These are phyloP conservation scores for Aleiodes testaceus DNA, from an alignment of 2,888 invertebrate species.

Conservation along the genomic window DNA sequence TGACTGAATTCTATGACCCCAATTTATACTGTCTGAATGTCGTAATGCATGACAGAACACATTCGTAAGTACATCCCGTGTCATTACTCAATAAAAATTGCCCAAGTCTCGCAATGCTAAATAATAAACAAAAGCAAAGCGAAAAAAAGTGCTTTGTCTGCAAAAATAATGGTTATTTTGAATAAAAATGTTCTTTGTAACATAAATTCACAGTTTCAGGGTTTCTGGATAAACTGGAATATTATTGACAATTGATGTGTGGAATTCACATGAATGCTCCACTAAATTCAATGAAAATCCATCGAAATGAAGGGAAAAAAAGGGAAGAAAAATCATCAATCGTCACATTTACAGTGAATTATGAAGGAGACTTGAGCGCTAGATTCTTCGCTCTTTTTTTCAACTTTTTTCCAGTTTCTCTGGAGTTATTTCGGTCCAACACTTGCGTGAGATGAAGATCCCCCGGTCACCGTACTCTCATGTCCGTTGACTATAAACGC, in stretches of 20 bases:
- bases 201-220: not conserved
- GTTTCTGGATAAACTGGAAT: not conserved
- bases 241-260: conserved; percentile 13
- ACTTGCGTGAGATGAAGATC: conserved; percentile 31
- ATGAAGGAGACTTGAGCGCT: conserved; percentile 27
- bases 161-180: not conserved
- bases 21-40: conserved; percentile 26
- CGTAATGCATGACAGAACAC: conserved; percentile 28
- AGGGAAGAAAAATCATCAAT: conserved; percentile 11
- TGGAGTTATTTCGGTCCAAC: conserved; percentile 28
- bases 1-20: conserved; percentile 31
- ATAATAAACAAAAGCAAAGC: conserved; percentile 4
- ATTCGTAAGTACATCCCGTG: conserved; percentile 24
- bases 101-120: conserved; percentile 30
- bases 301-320: not conserved
- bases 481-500: conserved; percentile 1
- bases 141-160: not conserved
- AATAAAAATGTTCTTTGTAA: not conserved
- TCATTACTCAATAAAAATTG: conserved; percentile 23
- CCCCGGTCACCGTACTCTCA: conserved; percentile 23
- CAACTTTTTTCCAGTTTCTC: conserved; percentile 15
- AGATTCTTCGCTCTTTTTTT: not conserved
- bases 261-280: conserved; percentile 11
- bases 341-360: conserved; percentile 5
- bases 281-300: not conserved